Evolutionary conservation across 2,888 invertebrate genomes (phyloP), one percentile per base, ranked within the genome.

Genomic region (Arge pagana): DNA sequence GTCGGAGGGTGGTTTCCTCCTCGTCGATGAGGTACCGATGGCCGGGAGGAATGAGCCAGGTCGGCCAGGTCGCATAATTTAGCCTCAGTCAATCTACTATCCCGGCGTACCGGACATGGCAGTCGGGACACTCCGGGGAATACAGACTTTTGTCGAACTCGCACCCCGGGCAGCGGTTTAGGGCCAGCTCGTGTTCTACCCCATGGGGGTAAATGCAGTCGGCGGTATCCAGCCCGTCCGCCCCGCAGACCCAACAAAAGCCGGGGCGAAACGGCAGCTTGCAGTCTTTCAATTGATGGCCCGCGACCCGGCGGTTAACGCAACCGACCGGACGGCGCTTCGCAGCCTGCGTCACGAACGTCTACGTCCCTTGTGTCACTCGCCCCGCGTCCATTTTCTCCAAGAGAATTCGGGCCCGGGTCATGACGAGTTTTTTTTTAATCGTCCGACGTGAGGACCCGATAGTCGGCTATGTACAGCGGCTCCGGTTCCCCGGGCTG

Each of bases 181-280:
- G 35, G 5, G 52, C 40, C 19, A 19, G n/a, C 16, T 52, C 55
- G 8, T 55, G 49, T 5, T 55, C 55, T 1, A 55, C 18, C 6
- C 52, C 50, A 13, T 50, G 55, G 0, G 55, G 55, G 13, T 50
- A 55, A 1, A 50, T 51, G 7, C 52, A 55, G 4, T 55, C 55
- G 0, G 7, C 28, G 0, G 19, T 18, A 19, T 55, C 50, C 3
- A 35, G 45, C 1, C 15, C 33, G 13, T 48, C 24, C 5, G 49
- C 55, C 5, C 41, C 51, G 16, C 53, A 53, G 8, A 53, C 31
- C 16, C 16, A 18, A 16, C 42, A 42, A 1, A 42, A 42, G 13
- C 18, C 56, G 1, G 53, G 56, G 7, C 48, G 28, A 13, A 40
- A 54, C 1, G 51, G 54, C 2, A 52, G n/a, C 1, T 7, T 3